Conservation (phyloP, 2,113 vertebrate genomes). For the Microcebus ravelobensis region DNA sequence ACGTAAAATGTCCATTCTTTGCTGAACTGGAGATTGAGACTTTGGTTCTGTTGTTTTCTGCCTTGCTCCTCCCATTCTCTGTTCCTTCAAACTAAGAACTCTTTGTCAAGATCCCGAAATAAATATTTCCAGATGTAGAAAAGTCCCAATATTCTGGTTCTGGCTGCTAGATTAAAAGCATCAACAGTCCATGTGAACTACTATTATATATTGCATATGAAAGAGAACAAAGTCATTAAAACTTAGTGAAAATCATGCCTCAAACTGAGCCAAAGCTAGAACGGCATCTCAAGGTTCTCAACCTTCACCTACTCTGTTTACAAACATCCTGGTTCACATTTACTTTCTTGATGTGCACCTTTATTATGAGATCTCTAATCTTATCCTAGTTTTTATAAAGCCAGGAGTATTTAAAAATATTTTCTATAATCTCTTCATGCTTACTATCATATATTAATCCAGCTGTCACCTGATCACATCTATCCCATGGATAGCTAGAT, state of each 20-base stretch:
- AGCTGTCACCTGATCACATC: neutral
- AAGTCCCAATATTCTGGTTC: conserved; percentile 10
- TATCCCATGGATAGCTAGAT: neutral
- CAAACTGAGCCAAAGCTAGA: neutral
- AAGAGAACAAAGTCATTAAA: conserved; percentile 4
- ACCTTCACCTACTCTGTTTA: neutral
- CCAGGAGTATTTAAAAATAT: conserved; percentile 19
- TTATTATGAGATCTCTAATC: neutral
- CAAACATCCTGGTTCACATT: neutral
- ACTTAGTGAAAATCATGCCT: neutral
- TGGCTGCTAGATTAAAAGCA: conserved; percentile 42
- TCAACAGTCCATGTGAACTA: neutral
- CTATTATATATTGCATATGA: neutral
- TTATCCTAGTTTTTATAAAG: neutral
- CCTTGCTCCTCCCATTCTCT: neutral
- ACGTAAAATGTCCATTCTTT: neutral
- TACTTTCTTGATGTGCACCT: neutral
- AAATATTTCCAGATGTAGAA: conserved; percentile 63
- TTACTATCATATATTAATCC: neutral
- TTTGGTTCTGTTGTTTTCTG: neutral
- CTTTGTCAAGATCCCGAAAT: conserved; percentile 29
- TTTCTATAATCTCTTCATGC: neutral
- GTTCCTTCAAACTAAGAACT: conserved; percentile 41
- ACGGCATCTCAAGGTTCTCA: neutral
- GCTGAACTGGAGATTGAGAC: conserved; percentile 1